phyloP scores from a whole-genome alignment of 2,888 invertebrate species.

The Dione vanillae region DNA sequence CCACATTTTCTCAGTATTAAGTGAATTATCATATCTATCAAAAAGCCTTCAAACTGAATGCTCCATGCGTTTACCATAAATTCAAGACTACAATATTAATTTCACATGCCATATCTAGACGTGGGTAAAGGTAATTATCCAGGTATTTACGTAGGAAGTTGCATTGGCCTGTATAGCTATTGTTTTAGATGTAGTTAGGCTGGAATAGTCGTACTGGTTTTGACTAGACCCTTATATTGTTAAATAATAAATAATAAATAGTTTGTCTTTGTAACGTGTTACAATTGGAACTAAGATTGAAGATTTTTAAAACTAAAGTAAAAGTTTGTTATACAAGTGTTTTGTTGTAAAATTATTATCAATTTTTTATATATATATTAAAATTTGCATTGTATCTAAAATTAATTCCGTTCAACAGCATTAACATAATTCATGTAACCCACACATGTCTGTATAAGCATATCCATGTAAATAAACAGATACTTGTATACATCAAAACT shows the following conservation, averaged over 20 bases:
- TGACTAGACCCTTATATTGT: background rate
- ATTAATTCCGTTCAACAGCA: background rate
- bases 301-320: no score
- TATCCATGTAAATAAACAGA: background rate
- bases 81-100: slow-evolving; percentile 64
- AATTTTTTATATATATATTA: no score
- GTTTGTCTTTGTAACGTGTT: background rate
- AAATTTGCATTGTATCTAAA: background rate
- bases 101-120: slow-evolving; percentile 68
- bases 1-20: slow-evolving; percentile 9
- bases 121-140: slow-evolving; percentile 73
- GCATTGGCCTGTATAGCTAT: slow-evolving; percentile 70
- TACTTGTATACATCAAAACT: background rate
- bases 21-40: slow-evolving; percentile 20
- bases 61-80: slow-evolving; percentile 27
- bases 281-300: no score
- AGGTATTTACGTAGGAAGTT: slow-evolving; percentile 63
- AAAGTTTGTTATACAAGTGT: no score
- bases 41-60: slow-evolving; percentile 32
- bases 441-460: background rate
- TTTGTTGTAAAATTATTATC: no score
- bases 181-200: slow-evolving; percentile 45
- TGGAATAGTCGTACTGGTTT: slow-evolving; percentile 46
- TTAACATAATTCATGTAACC: slow-evolving; percentile 1
- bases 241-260: background rate